phyloP scores from a whole-genome alignment of 2,888 invertebrate genomes.

The Silvanus unidentatus region DNA sequence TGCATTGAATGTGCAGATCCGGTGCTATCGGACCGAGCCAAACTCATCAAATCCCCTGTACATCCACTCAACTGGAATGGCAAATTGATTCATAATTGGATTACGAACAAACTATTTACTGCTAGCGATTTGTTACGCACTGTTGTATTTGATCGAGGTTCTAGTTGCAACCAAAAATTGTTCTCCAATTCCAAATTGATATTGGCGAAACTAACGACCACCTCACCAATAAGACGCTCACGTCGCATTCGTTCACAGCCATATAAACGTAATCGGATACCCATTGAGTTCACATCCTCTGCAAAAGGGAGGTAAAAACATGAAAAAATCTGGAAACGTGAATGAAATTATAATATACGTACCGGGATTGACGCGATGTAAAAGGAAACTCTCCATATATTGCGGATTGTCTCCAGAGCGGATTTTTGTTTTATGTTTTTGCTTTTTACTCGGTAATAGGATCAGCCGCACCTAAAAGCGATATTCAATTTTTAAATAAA shows the following conservation, averaged over 20 bases:
- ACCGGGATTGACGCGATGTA: conserved; percentile 87
- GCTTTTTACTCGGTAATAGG: conserved; percentile 85
- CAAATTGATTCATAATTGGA: too few relatives aligned
- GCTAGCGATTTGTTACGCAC: conserved; percentile 43
- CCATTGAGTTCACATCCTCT: conserved; percentile 91
- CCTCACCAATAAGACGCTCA: conserved; percentile 86
- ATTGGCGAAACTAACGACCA: conserved; percentile 81
- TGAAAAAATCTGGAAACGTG: neutral
- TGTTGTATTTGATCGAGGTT: conserved; percentile 59
- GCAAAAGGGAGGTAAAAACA: conserved; percentile 25
- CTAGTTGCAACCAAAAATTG: conserved; percentile 82
- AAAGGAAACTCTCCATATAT: conserved; percentile 87
- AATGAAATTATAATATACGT: neutral
- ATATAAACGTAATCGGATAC: conserved; percentile 83
- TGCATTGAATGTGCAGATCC: conserved; percentile 90
- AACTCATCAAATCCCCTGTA: conserved; percentile 63
- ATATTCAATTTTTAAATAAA: neutral
- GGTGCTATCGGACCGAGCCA: conserved; percentile 88
- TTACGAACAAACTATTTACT: too few relatives aligned
- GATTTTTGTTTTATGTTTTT: conserved; percentile 91
- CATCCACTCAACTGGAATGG: conserved; percentile 47
- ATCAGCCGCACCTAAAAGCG: conserved; percentile 72
- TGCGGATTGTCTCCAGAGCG: conserved; percentile 86
- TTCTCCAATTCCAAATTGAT: conserved; percentile 87
- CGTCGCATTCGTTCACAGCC: conserved; percentile 90